Conservation (phyloP, 2,113 vertebrate species). For the Microtus ochrogaster region DNA sequence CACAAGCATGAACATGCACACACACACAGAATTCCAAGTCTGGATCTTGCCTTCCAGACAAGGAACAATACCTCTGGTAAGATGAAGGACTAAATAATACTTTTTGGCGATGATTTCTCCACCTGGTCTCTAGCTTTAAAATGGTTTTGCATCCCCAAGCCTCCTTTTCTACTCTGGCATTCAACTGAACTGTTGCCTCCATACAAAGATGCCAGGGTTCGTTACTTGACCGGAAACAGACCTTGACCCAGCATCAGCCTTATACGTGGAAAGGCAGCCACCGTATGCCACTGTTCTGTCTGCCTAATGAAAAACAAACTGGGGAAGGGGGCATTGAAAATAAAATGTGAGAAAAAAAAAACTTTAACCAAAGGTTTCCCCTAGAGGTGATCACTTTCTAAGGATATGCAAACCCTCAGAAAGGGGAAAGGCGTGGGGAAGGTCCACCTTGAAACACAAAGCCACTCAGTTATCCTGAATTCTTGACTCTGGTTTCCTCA, state of each 20-base stretch:
- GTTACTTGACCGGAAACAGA: background rate
- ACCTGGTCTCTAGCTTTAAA: conserved; percentile 46
- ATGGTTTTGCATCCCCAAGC: background rate
- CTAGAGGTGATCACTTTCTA: conserved; percentile 71
- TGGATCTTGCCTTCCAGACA: background rate
- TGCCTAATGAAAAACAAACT: background rate
- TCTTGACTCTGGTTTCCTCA: conserved; percentile 69
- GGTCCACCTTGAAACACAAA: conserved; percentile 76
- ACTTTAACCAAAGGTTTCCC: conserved; percentile 56
- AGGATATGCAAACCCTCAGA: conserved; percentile 75
- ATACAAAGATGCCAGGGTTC: background rate
- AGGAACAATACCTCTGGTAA: background rate
- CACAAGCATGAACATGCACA: no score
- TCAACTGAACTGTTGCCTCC: background rate
- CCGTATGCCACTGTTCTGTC: background rate
- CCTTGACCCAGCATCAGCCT: background rate
- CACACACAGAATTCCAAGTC: background rate
- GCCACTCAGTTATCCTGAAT: conserved; percentile 65
- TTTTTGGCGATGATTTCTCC: background rate
- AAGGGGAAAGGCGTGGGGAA: conserved; percentile 54
- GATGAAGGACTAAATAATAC: background rate
- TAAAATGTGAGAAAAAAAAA: conserved; percentile 77
- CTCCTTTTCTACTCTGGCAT: background rate
- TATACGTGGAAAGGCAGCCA: conserved; percentile 28
- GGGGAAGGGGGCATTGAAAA: conserved; percentile 53